Conservation (phyloP, 1,140 invertebrate species). For the Epicauta chinensis region DNA sequence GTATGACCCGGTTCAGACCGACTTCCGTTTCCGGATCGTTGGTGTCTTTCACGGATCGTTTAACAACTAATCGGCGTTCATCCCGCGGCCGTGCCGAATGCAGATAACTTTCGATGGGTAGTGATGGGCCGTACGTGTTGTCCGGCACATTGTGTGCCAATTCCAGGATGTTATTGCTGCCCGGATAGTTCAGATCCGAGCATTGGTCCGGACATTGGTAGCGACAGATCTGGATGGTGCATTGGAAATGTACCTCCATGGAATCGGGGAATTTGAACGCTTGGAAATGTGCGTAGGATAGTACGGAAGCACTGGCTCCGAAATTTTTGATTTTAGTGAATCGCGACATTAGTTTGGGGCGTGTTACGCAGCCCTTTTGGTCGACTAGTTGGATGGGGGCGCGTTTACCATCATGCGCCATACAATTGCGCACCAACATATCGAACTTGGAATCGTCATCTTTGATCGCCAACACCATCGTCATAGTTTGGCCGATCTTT, state of each 20-base stretch:
- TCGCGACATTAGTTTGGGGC: slow-evolving; percentile 87
- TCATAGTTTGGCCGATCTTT: slow-evolving; percentile 95
- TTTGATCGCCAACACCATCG: slow-evolving; percentile 93
- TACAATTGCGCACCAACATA: slow-evolving; percentile 90
- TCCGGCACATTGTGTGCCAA: slow-evolving; percentile 52
- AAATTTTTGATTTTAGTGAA: slow-evolving; percentile 96
- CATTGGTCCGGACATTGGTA: slow-evolving; percentile 90
- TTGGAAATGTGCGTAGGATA: slow-evolving; percentile 90
- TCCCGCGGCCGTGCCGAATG: slow-evolving; percentile 61
- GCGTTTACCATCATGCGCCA: slow-evolving; percentile 89
- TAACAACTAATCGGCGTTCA: slow-evolving; percentile 61
- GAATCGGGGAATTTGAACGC: slow-evolving; percentile 95
- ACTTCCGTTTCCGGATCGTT: slow-evolving; percentile 66
- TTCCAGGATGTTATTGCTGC: slow-evolving; percentile 44
- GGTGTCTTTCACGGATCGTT: slow-evolving; percentile 50
- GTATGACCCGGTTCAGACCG: slow-evolving; percentile 74
- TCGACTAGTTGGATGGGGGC: slow-evolving; percentile 93
- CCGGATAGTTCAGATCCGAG: slow-evolving; percentile 50
- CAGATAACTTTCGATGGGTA: slow-evolving; percentile 59
- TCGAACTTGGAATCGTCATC: slow-evolving; percentile 95
- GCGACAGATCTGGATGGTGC: slow-evolving; percentile 90
- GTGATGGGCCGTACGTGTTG: slow-evolving; percentile 62
- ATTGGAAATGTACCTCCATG: slow-evolving; percentile 95
- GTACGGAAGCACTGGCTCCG: slow-evolving; percentile 81
- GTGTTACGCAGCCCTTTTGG: slow-evolving; percentile 84